Percentiles rank a stretch among this genome's conserved stretches.
Conservation (phyloP, 1,140 invertebrate genomes). For the Protaetia brevitarsis region DNA sequence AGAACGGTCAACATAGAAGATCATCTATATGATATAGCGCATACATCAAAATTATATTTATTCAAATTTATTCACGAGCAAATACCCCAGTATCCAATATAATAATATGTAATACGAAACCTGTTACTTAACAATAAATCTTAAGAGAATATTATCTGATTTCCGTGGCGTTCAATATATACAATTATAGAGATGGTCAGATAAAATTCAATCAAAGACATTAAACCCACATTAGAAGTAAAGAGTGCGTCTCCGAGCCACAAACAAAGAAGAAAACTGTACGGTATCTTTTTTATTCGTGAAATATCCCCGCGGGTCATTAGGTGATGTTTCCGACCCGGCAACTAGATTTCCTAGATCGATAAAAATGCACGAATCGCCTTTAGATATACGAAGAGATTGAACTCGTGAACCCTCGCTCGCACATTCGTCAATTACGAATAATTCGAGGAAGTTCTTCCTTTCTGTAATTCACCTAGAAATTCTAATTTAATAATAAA, state of each 20-base stretch:
- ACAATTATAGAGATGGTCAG: not conserved
- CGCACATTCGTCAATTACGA: not conserved
- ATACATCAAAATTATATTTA: not conserved
- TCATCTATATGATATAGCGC: not conserved
- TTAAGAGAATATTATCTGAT: slow-evolving; percentile 14
- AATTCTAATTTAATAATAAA: slow-evolving; percentile 5
- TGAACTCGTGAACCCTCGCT: slow-evolving; percentile 3
- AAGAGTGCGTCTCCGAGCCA: not conserved
- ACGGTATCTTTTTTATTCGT: not conserved
- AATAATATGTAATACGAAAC: slow-evolving; percentile 17
- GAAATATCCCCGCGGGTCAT: not conserved
- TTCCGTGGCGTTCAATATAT: slow-evolving; percentile 2
- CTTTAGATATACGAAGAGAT: not conserved
- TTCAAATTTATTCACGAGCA: slow-evolving; percentile 20
- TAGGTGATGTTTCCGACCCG: not conserved
- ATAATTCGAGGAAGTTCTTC: not conserved
- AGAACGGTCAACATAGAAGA: slow-evolving; percentile 11
- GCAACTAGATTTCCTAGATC: slow-evolving; percentile 12
- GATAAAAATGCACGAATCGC: slow-evolving; percentile 19
- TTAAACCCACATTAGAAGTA: slow-evolving; percentile 20
- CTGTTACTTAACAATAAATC: slow-evolving; percentile 20
- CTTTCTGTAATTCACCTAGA: not conserved
- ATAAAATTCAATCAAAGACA: slow-evolving; percentile 17
- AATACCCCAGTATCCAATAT: slow-evolving; percentile 11
- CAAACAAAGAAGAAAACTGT: too few species aligned